These are phyloP conservation scores for Chalcis sispes DNA, from an alignment of 2,888 invertebrate genomes.

Conservation along the genomic window DNA sequence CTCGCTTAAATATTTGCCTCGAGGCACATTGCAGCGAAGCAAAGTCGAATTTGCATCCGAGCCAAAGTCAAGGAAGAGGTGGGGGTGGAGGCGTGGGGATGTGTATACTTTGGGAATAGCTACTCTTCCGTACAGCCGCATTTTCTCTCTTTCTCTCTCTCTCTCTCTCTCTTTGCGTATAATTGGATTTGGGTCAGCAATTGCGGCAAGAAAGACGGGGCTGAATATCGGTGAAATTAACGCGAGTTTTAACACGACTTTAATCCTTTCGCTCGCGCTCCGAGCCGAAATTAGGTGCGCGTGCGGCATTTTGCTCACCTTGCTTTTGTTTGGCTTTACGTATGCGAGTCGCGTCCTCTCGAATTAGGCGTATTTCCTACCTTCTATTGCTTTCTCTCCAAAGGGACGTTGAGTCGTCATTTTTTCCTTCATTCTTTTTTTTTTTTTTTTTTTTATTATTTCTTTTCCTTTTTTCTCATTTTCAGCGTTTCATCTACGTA, in stretches of 20 bases:
- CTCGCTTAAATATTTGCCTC: slow-evolving; percentile 47
- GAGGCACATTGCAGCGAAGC: too few relatives aligned
- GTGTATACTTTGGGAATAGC: slow-evolving; percentile 25
- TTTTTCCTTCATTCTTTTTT: too few relatives aligned
- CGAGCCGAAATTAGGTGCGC: not conserved
- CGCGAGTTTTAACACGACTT: slow-evolving; percentile 40
- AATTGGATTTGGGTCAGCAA: slow-evolving; percentile 49
- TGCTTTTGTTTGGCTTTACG: too few relatives aligned
- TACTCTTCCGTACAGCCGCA: slow-evolving; percentile 26
- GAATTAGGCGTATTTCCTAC: too few relatives aligned
- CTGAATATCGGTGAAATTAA: slow-evolving; percentile 42
- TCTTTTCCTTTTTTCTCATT: too few relatives aligned
- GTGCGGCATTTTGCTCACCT: too few relatives aligned
- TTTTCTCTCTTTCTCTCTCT: slow-evolving; percentile 4
- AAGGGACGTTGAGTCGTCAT: too few relatives aligned
- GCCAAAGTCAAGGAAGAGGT: slow-evolving; percentile 23
- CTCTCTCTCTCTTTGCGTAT: too few relatives aligned
- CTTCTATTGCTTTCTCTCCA: too few relatives aligned
- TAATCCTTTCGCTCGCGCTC: slow-evolving; percentile 34
- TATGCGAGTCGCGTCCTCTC: too few relatives aligned
- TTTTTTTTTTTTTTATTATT: too few relatives aligned
- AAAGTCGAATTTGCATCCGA: slow-evolving; percentile 7
- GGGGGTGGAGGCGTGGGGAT: not conserved
- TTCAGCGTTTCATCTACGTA: too few relatives aligned
- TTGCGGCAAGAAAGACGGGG: not conserved